Evolutionary conservation across 2,797 vertebrate genomes (phyloP), one percentile per base, ranked within the genome.

Genomic region (Sebastes flavidus): DNA sequence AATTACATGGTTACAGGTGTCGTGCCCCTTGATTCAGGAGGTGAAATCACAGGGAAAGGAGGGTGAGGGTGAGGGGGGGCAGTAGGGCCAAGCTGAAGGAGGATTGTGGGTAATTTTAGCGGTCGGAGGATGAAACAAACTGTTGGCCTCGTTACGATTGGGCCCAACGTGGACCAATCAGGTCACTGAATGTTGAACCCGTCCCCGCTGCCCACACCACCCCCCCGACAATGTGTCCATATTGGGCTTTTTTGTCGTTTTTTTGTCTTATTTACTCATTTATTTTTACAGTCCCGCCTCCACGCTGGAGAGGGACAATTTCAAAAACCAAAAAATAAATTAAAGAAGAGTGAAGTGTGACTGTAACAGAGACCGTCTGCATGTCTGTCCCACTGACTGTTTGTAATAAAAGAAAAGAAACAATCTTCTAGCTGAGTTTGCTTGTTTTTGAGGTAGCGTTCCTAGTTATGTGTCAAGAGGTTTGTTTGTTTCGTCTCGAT

Each of bases 401-500:
- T 70, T 81, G 61, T 10, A 81, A 66, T 36, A 71, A 68, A 87
- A 69, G 18, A 69, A 83, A 76, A 75, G 68, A 87, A 92, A 94
- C 92, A 95, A 95, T 95, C 94, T 94, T 95, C 93, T 93, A 92
- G 92, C 92, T 93, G 94, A 95, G 91, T 88, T 91, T 89, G 79
- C 83, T 81, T 79, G 72, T 38, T 91, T 91, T 91, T 96, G 96
- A 96, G 96, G 95, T 96, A 96, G 96, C 95, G 92, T 95, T 96
- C 91, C 95, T 93, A 95, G 95, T 96, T 95, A 95, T 95, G 95
- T 96, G 94, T 91, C 65, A 78, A 84, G 90, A 95, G 94, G 94
- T 95, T 92, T 84, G 89, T 93, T 84, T 91, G 90, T 92, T 85
- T 87, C 58, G 77, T 93, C 86, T 88, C 80, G 69, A 70, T 77